Base-by-base conservation (phyloP, 2,888 invertebrate genomes). In the Serrognathus titanus region DNA sequence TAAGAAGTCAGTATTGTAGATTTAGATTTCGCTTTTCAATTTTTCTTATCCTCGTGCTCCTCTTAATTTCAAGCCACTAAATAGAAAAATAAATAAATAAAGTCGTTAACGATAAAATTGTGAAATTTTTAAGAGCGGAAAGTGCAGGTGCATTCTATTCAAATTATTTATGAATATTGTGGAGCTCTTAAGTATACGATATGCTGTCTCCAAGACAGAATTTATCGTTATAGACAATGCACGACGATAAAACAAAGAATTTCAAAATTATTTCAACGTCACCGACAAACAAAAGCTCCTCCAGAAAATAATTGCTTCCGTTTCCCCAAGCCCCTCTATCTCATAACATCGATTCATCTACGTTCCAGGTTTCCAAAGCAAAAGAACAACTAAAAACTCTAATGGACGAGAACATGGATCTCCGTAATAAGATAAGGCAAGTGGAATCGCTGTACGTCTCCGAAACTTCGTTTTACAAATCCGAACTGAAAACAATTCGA, bases 391-490 rank as follows among this genome's bases (percentile, higher is more conserved):
- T 60, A 9, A 50, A 63, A 48, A 38, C 51, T n/a, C 36, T 58
- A 48, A 60, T 53, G 37, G 58, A 63, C 12, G 62, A 62, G 46
- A 63, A 63, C 57, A 53, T 58, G 24, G 38, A 31, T 16, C 50
- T 64, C 43, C 49, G 60, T 48, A 61, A 55, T 40, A 51, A 60
- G 38, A 43, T 60, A 38, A 57, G 59, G 37, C 50, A 63, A 45
- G 24, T 54, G 35, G 50, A 64, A 51, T 58, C 62, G 8, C 40
- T 60, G 54, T 57, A 57, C 53, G 51, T 50, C 31, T 53, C 57
- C 13, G 63, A 63, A 48, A 57, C 49, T 40, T 53, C 61, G 24
- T 55, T 61, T 45, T 49, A 55, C 12, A 60, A 63, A 59, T 57
- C 54, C 20, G 63, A 65, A 55, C 39, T 62, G 45, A 55, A 56